Percentiles rank a stretch among this genome's conserved stretches.
phyloP scores from a whole-genome alignment of 2,888 invertebrate genomes.

The Eristalinus sepulchralis region DNA sequence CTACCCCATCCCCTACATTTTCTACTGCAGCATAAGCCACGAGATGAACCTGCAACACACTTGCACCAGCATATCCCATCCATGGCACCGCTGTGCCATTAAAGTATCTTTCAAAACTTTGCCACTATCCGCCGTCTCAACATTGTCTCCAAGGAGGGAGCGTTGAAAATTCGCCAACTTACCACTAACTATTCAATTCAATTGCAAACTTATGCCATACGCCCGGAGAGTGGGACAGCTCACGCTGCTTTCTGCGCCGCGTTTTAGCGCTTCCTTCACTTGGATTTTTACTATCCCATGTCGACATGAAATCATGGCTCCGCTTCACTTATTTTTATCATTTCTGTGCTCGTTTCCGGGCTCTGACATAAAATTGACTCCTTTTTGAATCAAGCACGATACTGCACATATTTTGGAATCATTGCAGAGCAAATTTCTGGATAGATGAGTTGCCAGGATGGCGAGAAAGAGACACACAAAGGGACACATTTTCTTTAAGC shows the following conservation, averaged over 20 bases:
- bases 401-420: not conserved
- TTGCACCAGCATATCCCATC: not conserved
- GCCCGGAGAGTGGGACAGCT: not conserved
- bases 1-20: not conserved
- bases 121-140: not conserved
- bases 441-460: too few relatives aligned
- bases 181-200: slow-evolving; percentile 64
- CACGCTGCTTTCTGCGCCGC: not conserved
- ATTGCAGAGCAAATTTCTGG: too few relatives aligned
- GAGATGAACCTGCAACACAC: slow-evolving; percentile 9
- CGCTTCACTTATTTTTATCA: slow-evolving; percentile 42
- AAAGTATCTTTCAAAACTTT: slow-evolving; percentile 2
- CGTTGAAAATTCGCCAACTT: slow-evolving; percentile 53
- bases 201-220: slow-evolving; percentile 47
- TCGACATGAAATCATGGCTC: slow-evolving; percentile 54
- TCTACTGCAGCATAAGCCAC: not conserved
- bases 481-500: too few relatives aligned
- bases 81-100: not conserved
- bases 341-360: slow-evolving; percentile 31
- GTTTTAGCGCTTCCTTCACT: not conserved
- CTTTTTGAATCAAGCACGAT: not conserved
- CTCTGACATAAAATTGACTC: not conserved
- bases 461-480: too few relatives aligned
- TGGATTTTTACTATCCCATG: slow-evolving; percentile 48
- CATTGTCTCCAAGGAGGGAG: slow-evolving; percentile 33